These are phyloP conservation scores for Drosophila insularis DNA, from an alignment of 1,140 invertebrate genomes.

Conservation along the genomic window DNA sequence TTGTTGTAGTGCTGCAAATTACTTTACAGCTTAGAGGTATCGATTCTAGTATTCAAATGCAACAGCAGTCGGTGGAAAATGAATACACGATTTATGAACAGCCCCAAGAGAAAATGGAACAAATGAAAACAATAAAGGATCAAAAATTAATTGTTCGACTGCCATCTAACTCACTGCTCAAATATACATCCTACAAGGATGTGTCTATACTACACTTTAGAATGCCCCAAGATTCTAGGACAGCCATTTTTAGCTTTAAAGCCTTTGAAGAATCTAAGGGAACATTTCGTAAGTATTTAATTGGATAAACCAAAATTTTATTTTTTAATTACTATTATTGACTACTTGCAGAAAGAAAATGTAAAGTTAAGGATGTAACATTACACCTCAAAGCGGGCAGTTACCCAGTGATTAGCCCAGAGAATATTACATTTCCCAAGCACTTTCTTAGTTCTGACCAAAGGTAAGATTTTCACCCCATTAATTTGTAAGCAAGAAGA, in stretches of 20 bases:
- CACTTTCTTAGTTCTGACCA: constrained; percentile 84
- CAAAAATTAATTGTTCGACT: constrained; percentile 72
- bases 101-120: constrained; percentile 52
- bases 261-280: constrained; percentile 78
- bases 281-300: constrained; percentile 75
- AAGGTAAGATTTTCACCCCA: constrained; percentile 45
- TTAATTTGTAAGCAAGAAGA: too few relatives aligned
- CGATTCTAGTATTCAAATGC: constrained; percentile 52
- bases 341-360: constrained; percentile 83
- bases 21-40: constrained; percentile 14
- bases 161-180: constrained; percentile 78
- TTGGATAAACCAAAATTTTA: not conserved
- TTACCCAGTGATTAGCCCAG: constrained; percentile 89
- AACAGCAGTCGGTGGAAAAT: constrained; percentile 46
- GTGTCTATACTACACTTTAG: constrained; percentile 81
- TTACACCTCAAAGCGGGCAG: constrained; percentile 89
- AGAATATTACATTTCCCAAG: constrained; percentile 88
- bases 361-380: constrained; percentile 85
- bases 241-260: constrained; percentile 76
- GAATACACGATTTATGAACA: constrained; percentile 48
- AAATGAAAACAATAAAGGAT: constrained; percentile 58
- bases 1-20: not conserved
- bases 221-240: constrained; percentile 64
- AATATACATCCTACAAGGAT: constrained; percentile 80
- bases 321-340: not conserved